Evolutionary conservation across 2,888 invertebrate species (phyloP).

Genomic region (Pycnomerus fuliginosus): DNA sequence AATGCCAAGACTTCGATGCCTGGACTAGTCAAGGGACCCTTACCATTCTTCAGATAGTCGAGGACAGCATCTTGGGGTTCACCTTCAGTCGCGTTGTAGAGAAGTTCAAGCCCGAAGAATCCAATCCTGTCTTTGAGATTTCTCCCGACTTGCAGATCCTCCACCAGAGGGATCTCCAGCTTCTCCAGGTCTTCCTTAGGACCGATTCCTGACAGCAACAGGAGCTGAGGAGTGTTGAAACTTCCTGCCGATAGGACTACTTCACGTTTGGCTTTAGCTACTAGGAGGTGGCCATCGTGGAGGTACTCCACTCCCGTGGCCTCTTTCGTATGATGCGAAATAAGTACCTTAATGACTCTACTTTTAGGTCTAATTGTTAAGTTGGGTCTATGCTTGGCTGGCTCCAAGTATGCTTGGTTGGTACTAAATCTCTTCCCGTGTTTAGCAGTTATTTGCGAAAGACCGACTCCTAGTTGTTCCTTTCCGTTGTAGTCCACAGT

Average conservation of each 20-base stretch:
- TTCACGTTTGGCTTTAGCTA: slow-evolving; percentile 63
- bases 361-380: slow-evolving; percentile 61
- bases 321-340: slow-evolving; percentile 59
- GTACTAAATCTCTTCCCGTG: slow-evolving; percentile 67
- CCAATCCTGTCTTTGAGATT: slow-evolving; percentile 72
- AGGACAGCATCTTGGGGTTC: slow-evolving; percentile 33
- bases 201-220: slow-evolving; percentile 62
- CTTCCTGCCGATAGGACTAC: slow-evolving; percentile 73
- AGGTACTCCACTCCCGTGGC: slow-evolving; percentile 54
- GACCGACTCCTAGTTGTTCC: slow-evolving; percentile 61
- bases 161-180: slow-evolving; percentile 57
- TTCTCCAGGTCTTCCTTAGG: slow-evolving; percentile 57
- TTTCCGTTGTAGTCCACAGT: slow-evolving; percentile 61
- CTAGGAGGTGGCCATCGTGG: slow-evolving; percentile 50
- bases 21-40: slow-evolving; percentile 40
- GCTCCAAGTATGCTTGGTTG: slow-evolving; percentile 64
- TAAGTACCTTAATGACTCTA: slow-evolving; percentile 60
- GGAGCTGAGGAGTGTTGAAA: slow-evolving; percentile 72
- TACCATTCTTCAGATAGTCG: slow-evolving; percentile 46
- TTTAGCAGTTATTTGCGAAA: slow-evolving; percentile 62
- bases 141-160: slow-evolving; percentile 64
- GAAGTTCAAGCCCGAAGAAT: slow-evolving; percentile 63
- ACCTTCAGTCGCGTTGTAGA: slow-evolving; percentile 37
- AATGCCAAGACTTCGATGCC: slow-evolving; percentile 40
- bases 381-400: slow-evolving; percentile 56